Percentiles rank a stretch among this genome's conserved stretches.
Evolutionary conservation across 2,888 invertebrate genomes (phyloP).

Genomic region (Petrolisthes manimaculis): DNA sequence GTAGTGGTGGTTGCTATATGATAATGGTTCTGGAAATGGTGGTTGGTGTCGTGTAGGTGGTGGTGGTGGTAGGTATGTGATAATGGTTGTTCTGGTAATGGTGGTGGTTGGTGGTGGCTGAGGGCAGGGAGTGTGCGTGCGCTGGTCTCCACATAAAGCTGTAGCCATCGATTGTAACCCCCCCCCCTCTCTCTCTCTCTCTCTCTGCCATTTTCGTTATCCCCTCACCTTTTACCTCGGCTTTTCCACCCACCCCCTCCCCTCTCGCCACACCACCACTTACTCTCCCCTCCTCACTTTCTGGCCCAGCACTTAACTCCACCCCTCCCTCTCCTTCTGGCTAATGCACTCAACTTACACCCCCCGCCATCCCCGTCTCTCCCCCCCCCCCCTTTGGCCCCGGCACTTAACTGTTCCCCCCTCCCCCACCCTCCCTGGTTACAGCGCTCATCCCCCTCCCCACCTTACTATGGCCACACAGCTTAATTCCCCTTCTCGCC

Average conservation of each 20-base stretch:
- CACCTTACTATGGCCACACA: not conserved
- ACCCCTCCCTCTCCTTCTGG: not conserved
- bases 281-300: conserved; percentile 22
- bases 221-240: not conserved
- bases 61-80: too few species aligned
- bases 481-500: not conserved
- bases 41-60: too few species aligned
- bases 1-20: too few species aligned
- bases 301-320: not conserved
- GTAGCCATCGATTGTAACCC: not conserved
- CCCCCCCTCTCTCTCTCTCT: not conserved
- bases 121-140: not conserved
- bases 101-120: too few species aligned
- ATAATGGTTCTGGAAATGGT: too few species aligned
- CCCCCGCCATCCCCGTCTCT: not conserved
- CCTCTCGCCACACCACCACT: conserved; percentile 27
- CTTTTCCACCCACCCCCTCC: conserved; percentile 28
- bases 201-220: not conserved
- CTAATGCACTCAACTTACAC: not conserved
- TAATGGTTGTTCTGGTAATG: too few species aligned
- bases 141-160: not conserved
- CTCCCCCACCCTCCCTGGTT: conserved; percentile 3
- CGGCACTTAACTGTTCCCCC: conserved; percentile 8
- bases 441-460: not conserved
- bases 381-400: not conserved